Conservation (phyloP, 2,888 invertebrate genomes). For the Idaea biselata region DNA sequence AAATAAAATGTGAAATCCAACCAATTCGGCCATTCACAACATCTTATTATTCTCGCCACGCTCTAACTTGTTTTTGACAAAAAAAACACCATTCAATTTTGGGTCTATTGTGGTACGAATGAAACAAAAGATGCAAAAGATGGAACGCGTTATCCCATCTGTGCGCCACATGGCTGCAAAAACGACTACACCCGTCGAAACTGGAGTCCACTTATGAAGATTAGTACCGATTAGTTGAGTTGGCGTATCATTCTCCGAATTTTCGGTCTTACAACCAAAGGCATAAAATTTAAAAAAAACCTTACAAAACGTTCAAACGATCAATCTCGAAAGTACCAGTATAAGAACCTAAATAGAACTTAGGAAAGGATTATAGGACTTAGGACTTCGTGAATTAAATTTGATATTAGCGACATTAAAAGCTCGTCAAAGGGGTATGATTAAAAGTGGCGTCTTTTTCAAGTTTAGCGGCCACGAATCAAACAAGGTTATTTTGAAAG, state of each 20-base stretch:
- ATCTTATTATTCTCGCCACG: conserved; percentile 29
- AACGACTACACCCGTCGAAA: conserved; percentile 44
- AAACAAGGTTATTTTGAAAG: too few relatives aligned
- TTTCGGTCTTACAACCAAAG: too few relatives aligned
- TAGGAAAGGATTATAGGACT: too few relatives aligned
- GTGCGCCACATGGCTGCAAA: conserved; percentile 65
- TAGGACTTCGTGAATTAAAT: too few relatives aligned
- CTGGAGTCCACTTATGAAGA: not conserved
- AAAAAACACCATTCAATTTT: conserved; percentile 47
- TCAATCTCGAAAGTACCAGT: too few relatives aligned
- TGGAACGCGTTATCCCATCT: conserved; percentile 58
- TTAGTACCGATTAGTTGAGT: not conserved
- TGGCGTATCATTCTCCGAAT: not conserved
- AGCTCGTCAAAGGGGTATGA: too few relatives aligned
- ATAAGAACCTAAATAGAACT: too few relatives aligned
- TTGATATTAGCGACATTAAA: too few relatives aligned
- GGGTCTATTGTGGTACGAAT: conserved; percentile 39
- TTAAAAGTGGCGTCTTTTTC: too few relatives aligned
- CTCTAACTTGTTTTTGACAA: conserved; percentile 38
- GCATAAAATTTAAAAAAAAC: too few relatives aligned
- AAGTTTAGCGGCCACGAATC: too few relatives aligned
- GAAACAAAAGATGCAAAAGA: conserved; percentile 33
- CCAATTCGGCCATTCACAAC: conserved; percentile 37
- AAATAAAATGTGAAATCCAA: conserved; percentile 9
- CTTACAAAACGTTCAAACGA: too few relatives aligned